phyloP scores from a whole-genome alignment of 2,113 vertebrate genomes.

The Malaclemys terrapin region DNA sequence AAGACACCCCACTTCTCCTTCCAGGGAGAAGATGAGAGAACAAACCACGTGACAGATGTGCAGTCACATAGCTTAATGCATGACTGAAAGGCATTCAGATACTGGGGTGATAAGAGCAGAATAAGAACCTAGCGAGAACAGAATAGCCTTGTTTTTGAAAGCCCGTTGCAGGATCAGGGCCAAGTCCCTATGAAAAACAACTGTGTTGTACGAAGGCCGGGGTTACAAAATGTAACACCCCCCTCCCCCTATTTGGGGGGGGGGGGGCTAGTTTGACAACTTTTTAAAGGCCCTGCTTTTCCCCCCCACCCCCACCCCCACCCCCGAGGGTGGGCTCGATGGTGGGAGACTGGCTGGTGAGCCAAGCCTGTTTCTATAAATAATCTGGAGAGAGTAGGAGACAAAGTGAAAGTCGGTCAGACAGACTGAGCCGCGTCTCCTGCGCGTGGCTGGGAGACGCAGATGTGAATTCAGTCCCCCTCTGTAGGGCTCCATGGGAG shows the following conservation, averaged over 20 bases:
- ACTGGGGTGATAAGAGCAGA: not conserved
- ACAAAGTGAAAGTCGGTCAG: constrained; percentile 31
- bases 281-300: not conserved
- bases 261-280: not conserved
- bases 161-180: not conserved
- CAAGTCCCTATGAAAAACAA: not conserved
- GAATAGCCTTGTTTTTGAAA: not conserved
- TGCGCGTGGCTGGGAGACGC: not conserved
- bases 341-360: not conserved
- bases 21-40: not conserved
- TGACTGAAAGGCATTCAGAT: not conserved
- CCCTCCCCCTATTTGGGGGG: not conserved
- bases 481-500: not conserved
- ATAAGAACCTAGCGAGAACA: not conserved
- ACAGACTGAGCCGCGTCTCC: not conserved
- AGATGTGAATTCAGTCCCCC: not conserved
- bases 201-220: not conserved
- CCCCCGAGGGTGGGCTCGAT: not conserved
- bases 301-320: too few relatives aligned
- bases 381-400: not conserved
- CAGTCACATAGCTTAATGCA: not conserved
- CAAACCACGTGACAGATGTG: not conserved
- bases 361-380: not conserved
- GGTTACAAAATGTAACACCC: not conserved
- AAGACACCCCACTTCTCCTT: not conserved